phyloP scores from a whole-genome alignment of 2,888 invertebrate genomes.

The Drosophila colorata region DNA sequence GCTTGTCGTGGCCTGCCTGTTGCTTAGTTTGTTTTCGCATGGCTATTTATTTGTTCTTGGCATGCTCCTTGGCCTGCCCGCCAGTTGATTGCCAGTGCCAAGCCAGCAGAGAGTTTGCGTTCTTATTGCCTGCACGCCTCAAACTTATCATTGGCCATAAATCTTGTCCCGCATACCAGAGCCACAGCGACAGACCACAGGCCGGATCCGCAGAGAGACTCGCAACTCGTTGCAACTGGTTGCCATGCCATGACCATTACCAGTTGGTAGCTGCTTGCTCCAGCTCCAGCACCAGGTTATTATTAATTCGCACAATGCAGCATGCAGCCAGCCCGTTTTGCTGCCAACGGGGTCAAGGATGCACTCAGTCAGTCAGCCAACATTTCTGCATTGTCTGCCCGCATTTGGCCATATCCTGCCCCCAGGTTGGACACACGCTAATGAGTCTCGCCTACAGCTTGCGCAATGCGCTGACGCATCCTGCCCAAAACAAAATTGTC shows the following conservation, averaged over 20 bases:
- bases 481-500: conserved; percentile 1
- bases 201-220: conserved; percentile 47
- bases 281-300: conserved; percentile 50
- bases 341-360: conserved; percentile 78
- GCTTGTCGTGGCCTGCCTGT: conserved; percentile 36
- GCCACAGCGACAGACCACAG: conserved; percentile 47
- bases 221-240: conserved; percentile 53
- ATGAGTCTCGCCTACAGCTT: conserved; percentile 59
- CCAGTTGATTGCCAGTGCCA: conserved; percentile 40
- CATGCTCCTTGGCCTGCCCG: conserved; percentile 54
- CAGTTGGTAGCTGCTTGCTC: conserved; percentile 48
- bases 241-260: conserved; percentile 77
- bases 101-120: conserved; percentile 52
- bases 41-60: conserved; percentile 66
- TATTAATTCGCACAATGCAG: conserved; percentile 44
- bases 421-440: conserved; percentile 27
- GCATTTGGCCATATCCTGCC: conserved; percentile 22
- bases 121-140: conserved; percentile 81
- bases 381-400: background rate
- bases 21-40: conserved; percentile 51
- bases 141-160: conserved; percentile 82
- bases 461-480: conserved; percentile 58
- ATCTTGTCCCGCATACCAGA: conserved; percentile 76
- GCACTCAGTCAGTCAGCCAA: conserved; percentile 37
- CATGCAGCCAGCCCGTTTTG: background rate